Evolutionary conservation across 2,888 invertebrate species (phyloP), one percentile per base, ranked within the genome.

Genomic region (Balanococcus diminutus): DNA sequence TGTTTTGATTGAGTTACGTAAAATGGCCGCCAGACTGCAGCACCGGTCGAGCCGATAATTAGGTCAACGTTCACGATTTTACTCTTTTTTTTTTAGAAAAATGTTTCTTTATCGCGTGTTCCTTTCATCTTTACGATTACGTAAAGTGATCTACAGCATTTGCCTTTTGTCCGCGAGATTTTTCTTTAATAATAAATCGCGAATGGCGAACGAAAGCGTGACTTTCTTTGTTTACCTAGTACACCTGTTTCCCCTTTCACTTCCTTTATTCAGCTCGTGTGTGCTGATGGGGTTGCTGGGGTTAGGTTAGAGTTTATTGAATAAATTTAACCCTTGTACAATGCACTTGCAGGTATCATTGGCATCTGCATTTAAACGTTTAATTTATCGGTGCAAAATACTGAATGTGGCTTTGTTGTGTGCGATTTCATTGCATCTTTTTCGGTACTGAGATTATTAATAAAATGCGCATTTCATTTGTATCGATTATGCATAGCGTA

Each of bases 391-490:
- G 46, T 2, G 14, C 1, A 19, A 25, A 61, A 9, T n/a, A 11
- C 14, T 22, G 5, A 61, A 61, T n/a, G 8, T 61, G 19, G 8
- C 4, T 3, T 4, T 4, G 4, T 22, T 9, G 19, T 9, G 56
- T 61, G 4, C 2, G 25, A 61, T 67, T 67, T 67, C 28, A 67
- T 2, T 67, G 28, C 67, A 67, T 16, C 19, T n/a, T 25, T 1
- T 2, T n/a, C 46, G 22, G 56, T 28, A 67, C 67, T 11, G 3
- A 1, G 28, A 67, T 22, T 67, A 28, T 25, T 67, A 28, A 28
- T 67, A 67, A 67, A 67, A 67, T 67, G 67, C 67, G 67, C 67
- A 28, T 67, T 67, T 67, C 28, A 67, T 67, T 67, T 67, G 67
- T 67, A 67, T 67, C 67, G 67, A 67, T 67, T 67, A 67, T 67